Percentiles rank a stretch among this genome's conserved stretches.
These are phyloP conservation scores for Brachystomella parvula DNA, from an alignment of 1,140 invertebrate genomes.

Conservation along the genomic window DNA sequence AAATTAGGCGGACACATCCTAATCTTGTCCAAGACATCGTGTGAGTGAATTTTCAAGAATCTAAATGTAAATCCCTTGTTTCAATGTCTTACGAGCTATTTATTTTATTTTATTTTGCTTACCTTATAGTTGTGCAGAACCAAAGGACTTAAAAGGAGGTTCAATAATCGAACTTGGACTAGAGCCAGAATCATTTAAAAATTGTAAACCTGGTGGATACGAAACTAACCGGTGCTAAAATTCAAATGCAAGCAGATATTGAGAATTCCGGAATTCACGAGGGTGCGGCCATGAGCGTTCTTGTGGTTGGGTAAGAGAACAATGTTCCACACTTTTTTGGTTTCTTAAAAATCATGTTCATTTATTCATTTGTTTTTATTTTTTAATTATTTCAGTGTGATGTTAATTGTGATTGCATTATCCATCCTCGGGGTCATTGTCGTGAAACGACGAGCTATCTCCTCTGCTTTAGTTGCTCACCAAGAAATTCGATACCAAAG, in stretches of 20 bases:
- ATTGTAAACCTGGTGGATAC: slow-evolving; percentile 16
- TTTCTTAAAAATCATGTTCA: not conserved
- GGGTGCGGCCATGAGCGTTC: slow-evolving; percentile 28
- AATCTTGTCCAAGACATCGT: slow-evolving; percentile 4
- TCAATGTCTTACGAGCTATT: not conserved
- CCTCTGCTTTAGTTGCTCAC: slow-evolving; percentile 23
- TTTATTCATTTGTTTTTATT: not conserved
- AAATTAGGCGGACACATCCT: slow-evolving; percentile 17
- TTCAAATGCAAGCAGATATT: not conserved
- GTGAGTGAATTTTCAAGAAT: too few species aligned
- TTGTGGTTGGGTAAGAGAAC: slow-evolving; percentile 31
- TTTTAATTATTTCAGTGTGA: slow-evolving; percentile 20
- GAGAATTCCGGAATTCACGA: slow-evolving; percentile 15
- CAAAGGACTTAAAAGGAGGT: slow-evolving; percentile 21
- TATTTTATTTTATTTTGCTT: slow-evolving; percentile 2
- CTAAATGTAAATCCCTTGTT: not conserved
- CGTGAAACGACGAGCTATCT: slow-evolving; percentile 33
- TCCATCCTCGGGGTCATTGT: slow-evolving; percentile 31
- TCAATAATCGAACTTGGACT: slow-evolving; percentile 10
- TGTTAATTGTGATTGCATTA: slow-evolving; percentile 28
- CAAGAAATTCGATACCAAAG: slow-evolving; percentile 35
- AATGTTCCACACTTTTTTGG: not conserved
- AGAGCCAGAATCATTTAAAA: slow-evolving; percentile 22
- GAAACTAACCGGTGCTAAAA: slow-evolving; percentile 7
- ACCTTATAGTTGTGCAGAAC: slow-evolving; percentile 29